Conservation (phyloP, 2,888 invertebrate species). For the Melanargia galathea region DNA sequence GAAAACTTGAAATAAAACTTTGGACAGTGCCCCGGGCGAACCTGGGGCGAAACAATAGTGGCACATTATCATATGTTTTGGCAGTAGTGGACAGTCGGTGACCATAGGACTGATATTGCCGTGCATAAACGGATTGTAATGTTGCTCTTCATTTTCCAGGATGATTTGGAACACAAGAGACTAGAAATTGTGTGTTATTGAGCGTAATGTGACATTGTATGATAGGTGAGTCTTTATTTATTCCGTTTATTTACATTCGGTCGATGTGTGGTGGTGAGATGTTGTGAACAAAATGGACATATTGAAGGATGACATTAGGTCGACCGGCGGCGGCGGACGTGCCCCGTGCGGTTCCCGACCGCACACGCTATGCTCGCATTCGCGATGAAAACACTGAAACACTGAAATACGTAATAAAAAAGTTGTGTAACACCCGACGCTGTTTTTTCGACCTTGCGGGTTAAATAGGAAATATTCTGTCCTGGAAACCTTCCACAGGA, state of each 20-base stretch:
- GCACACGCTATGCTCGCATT: constrained; percentile 47
- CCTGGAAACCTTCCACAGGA: constrained; percentile 38
- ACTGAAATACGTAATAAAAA: constrained; percentile 46
- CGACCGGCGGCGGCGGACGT: constrained; percentile 57
- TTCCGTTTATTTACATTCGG: constrained; percentile 77
- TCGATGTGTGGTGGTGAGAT: constrained; percentile 58
- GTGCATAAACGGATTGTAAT: constrained; percentile 78
- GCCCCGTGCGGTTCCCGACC: constrained; percentile 51
- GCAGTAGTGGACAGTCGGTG: constrained; percentile 74
- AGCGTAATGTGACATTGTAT: constrained; percentile 83
- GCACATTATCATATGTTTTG: constrained; percentile 82
- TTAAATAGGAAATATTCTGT: constrained; percentile 51
- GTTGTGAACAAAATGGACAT: constrained; percentile 72
- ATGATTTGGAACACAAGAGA: constrained; percentile 75
- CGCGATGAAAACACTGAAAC: constrained; percentile 42
- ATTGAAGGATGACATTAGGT: constrained; percentile 64
- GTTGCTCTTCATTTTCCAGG: constrained; percentile 77
- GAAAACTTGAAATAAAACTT: constrained; percentile 65
- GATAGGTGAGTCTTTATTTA: constrained; percentile 73
- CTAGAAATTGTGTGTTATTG: constrained; percentile 77
- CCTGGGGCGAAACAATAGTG: constrained; percentile 67
- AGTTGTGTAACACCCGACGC: constrained; percentile 70
- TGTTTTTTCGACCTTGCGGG: constrained; percentile 61
- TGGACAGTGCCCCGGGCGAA: constrained; percentile 61
- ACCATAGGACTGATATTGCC: constrained; percentile 80